Evolutionary conservation across 2,888 invertebrate genomes (phyloP), one percentile per base, ranked within the genome.

Genomic region (Dicranocentrus wangi): DNA sequence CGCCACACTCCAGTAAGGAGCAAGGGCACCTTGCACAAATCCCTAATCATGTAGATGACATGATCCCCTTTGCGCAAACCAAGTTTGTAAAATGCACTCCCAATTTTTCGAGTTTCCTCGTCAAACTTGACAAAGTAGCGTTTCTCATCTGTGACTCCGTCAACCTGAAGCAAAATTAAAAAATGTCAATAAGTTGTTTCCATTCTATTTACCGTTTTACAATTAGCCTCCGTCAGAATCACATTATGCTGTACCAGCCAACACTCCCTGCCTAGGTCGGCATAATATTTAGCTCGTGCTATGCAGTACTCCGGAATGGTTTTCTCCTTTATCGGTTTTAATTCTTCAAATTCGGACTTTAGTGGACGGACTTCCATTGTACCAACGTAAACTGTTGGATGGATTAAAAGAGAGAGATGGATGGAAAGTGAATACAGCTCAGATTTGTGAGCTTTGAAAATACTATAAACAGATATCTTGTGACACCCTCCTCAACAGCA

Each of bases 71-170:
- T 82, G n/a, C 84, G 68, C 60, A 86, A 72, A 7, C 85, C 84
- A 13, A 73, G 81, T 39, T 85, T 86, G 71, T 83, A 80, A 3
- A 86, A 73, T n/a, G 65, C 71, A 78, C 86, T 85, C 7, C n/a
- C n/a, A n/a, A n/a, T n/a, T n/a, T n/a, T n/a, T n/a, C n/a, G n/a
- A n/a, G n/a, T n/a, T n/a, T n/a, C 83, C 84, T 25, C 68, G 15
- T 80, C 84, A 82, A 93, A 90, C 70, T 91, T 87, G 61, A 87
- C 88, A 83, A 90, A 93, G 13, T 91, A 91, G 43, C 91, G 88
- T 83, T 90, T 88, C 87, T 91, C 90, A 19, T 90, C 91, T 1
- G 92, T 92, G 81, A 91, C 90, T 15, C 90, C 91, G 88, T 91
- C 91, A 82, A 93, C 89, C 93, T 93, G 5, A 13, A n/a, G 25